Base-by-base conservation (phyloP, 2,888 invertebrate genomes). In the Esperia sulphurella region DNA sequence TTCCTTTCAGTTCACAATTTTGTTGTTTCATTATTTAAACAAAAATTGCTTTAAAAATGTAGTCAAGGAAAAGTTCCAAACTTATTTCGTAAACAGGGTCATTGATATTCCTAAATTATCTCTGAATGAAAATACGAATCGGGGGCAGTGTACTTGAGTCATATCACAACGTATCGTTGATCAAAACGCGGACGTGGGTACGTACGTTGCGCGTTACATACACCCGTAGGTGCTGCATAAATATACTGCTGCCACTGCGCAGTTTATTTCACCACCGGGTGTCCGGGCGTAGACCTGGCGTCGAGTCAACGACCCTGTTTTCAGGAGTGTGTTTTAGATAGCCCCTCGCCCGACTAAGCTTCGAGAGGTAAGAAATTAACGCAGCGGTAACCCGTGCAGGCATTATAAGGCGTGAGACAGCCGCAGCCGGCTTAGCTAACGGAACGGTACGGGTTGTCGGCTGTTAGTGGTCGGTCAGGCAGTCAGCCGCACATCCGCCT, bases 101-200 rank as follows among this genome's bases (percentile, higher is more conserved):
- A 63, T 61, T 64, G 61, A 48, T 42, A 41, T 48, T 44, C 42
- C 13, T 37, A 13, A 38, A 12, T 38, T 45, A 29, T 45, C 41
- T 41, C 3, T 44, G 58, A 58, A 52, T 50, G 60, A 58, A n/a
- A 62, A 61, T 58, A 55, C 61, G 55, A 65, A 80, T 68, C 59
- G 66, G 65, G 78, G 75, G 68, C 79, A 68, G 55, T 74, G 75
- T 68, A 74, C 77, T 80, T 74, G 71, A 72, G 62, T 68, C 67
- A 67, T 63, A 71, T 68, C 63, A 62, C 63, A n/a, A 61, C 65
- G 65, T 69, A 62, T 65, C 64, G 59, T 63, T 67, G 70, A 76
- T 75, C 64, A 68, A 68, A 71, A 71, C 55, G 49, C 62, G 57
- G 58, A 59, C 57, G 44, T 31, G 33, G 33, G 48, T 33, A 46